Evolutionary conservation across 2,113 vertebrate species (phyloP), one percentile per base, ranked within the genome.

Genomic region (Tragelaphus buxtoni): DNA sequence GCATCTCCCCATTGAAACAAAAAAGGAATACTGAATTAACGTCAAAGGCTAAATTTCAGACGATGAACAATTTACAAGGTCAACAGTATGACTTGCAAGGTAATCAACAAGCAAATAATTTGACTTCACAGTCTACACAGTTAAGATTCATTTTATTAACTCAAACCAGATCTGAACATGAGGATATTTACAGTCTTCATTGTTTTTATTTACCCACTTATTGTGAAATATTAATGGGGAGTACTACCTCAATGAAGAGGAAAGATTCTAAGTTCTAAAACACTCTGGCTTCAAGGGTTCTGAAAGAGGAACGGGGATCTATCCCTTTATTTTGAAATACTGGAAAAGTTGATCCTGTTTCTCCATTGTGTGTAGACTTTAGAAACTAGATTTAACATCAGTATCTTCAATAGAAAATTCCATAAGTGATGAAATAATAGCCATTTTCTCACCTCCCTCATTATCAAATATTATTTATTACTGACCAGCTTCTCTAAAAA

Each of bases 191-290:
- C 3, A 84, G 76, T 58, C 8, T 82, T 84, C 84, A 45, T 22
- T 47, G 22, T 84, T 30, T 92, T 87, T 82, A 39, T 88, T 63
- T 53, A 45, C 28, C 26, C 32, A 26, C 8, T 60, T 61, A 65
- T 79, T 79, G 30, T 58, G 3, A 56, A 76, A 39, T 65, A 60
- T 53, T 84, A 60, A 60, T 32, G 20, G 12, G 14, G 72, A 74
- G 1, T 24, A 8, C 39, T 85, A 51, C 12, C 17, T n/a, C 28
- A 72, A 3, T 49, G 10, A 88, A 10, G n/a, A 79, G 11, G 56
- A 93, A 91, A 87, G 69, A 49, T 87, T 81, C 16, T 79, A n/a
- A 91, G 81, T 77, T 53, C 22, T 30, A 82, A 95, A 96, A 72
- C 9, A 28, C 35, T 45, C 35, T 91, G 32, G 47, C 7, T 28